Conservation (phyloP, 2,113 vertebrate genomes). For the Xyliphius kryptos region DNA sequence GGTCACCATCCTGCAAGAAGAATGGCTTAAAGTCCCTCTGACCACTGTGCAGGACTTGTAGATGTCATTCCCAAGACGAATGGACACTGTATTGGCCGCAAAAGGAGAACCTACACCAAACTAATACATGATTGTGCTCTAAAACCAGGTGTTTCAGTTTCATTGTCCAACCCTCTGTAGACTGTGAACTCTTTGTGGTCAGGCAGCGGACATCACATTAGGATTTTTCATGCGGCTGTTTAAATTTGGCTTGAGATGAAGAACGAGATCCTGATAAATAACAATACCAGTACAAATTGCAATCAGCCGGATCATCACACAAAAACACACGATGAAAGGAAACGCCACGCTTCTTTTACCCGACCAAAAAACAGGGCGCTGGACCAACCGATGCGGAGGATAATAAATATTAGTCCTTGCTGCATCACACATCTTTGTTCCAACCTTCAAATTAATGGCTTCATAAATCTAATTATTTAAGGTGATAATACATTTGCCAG, state of each 20-base stretch:
- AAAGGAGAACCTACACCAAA: too few relatives aligned
- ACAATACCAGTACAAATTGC: background rate
- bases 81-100: too few relatives aligned
- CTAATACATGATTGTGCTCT: too few relatives aligned
- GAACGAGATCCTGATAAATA: background rate
- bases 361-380: conserved; percentile 13
- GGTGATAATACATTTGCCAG: conserved; percentile 37
- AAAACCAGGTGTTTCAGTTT: too few relatives aligned
- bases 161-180: too few relatives aligned
- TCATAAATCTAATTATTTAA: conserved; percentile 40
- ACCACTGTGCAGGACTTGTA: too few relatives aligned
- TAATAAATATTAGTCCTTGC: conserved; percentile 29
- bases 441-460: conserved; percentile 39
- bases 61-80: too few relatives aligned
- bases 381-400: background rate
- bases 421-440: conserved; percentile 40
- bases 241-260: too few relatives aligned
- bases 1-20: too few relatives aligned
- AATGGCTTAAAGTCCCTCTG: too few relatives aligned
- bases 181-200: too few relatives aligned
- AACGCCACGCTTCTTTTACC: background rate
- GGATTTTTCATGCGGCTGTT: background rate
- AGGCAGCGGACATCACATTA: background rate
- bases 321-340: background rate
- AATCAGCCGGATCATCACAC: background rate